Percentiles rank a stretch among this genome's conserved stretches.
These are phyloP conservation scores for Artibeus jamaicensis DNA, from an alignment of 2,797 vertebrate genomes.

Conservation along the genomic window DNA sequence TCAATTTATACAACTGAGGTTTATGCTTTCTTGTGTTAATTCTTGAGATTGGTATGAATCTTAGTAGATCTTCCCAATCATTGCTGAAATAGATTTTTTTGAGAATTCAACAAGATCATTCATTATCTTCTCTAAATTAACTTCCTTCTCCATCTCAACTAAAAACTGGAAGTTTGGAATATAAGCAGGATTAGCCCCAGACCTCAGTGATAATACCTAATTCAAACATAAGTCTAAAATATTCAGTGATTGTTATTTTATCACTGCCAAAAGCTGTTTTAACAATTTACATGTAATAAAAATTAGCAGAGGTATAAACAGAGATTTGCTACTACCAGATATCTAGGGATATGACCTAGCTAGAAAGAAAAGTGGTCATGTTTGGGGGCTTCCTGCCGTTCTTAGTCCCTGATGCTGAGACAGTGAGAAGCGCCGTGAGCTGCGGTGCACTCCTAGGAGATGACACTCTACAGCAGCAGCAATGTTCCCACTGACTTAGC, in stretches of 20 bases:
- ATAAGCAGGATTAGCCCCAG: background rate
- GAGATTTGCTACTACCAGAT: background rate
- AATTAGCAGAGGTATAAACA: background rate
- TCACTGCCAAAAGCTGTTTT: background rate
- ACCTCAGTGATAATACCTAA: background rate
- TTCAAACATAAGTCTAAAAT: background rate
- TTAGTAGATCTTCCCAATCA: background rate
- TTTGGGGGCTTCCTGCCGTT: background rate
- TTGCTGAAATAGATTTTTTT: background rate
- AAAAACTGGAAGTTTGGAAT: background rate
- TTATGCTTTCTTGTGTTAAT: background rate
- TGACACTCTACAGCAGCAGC: background rate
- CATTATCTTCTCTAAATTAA: slow-evolving; percentile 18
- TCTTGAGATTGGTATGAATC: background rate
- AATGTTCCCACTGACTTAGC: background rate
- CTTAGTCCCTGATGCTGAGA: background rate
- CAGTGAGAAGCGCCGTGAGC: background rate
- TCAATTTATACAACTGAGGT: background rate
- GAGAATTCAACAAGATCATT: background rate
- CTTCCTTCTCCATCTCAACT: background rate
- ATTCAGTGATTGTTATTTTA: background rate
- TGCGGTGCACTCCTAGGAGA: background rate
- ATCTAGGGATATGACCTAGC: background rate
- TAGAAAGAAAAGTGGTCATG: background rate
- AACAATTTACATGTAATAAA: background rate